Percentiles rank a stretch among this genome's conserved stretches.
Conservation (phyloP, 2,113 vertebrate species). For the Microcebus ravelobensis region DNA sequence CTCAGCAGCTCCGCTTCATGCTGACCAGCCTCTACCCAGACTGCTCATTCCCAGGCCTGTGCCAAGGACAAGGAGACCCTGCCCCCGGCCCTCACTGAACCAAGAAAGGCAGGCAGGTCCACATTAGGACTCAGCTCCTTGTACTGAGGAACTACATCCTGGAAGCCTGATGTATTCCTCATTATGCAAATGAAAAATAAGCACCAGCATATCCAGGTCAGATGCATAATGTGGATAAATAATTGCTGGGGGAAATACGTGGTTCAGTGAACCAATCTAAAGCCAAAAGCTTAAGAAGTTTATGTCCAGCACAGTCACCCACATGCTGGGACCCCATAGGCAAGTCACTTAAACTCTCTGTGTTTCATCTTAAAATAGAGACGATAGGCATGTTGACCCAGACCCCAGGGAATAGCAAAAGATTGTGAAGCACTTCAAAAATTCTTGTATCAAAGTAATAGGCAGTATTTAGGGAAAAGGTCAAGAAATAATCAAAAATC, state of each 20-base stretch:
- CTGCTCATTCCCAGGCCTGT: neutral
- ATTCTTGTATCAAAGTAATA: conserved; percentile 70
- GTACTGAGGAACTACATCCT: conserved; percentile 5
- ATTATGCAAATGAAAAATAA: conserved; percentile 67
- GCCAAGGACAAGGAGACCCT: neutral
- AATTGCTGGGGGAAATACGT: conserved; percentile 46
- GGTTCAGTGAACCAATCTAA: conserved; percentile 54
- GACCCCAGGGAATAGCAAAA: conserved; percentile 49
- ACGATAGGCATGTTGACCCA: conserved; percentile 66
- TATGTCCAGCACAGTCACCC: conserved; percentile 45
- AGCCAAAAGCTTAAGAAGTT: conserved; percentile 56
- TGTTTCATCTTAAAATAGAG: conserved; percentile 78
- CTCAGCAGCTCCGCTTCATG: neutral
- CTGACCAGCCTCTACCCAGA: neutral
- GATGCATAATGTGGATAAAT: conserved; percentile 66
- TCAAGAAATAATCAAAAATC: conserved; percentile 68
- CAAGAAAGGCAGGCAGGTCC: neutral
- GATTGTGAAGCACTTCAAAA: conserved; percentile 71
- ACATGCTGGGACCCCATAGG: conserved; percentile 63
- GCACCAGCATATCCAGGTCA: conserved; percentile 58
- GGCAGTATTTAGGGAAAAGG: conserved; percentile 69
- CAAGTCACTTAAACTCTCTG: conserved; percentile 71
- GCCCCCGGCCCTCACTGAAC: neutral
- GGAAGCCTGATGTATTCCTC: conserved; percentile 48
- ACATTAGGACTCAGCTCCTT: neutral